A percentile compares a stretch with the other conserved stretches of the same genome.
phyloP scores from a whole-genome alignment of 2,888 invertebrate genomes.

The Caenorhabditis sp. region DNA sequence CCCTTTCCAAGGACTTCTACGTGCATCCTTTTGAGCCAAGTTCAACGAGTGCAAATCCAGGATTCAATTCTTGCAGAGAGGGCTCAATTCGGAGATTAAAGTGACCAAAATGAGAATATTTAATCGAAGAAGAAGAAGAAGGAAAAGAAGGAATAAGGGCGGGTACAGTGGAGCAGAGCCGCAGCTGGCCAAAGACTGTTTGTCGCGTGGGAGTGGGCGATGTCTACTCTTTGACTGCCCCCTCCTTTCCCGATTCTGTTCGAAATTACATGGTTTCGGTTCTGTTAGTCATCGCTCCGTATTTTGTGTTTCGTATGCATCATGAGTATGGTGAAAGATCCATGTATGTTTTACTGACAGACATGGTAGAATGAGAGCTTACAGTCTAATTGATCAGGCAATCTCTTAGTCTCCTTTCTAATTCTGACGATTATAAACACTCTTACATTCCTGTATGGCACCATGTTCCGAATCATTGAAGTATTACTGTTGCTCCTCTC shows the following conservation, averaged over 20 bases:
- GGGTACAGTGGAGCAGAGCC: not conserved
- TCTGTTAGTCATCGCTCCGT: not conserved
- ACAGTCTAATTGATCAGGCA: no score
- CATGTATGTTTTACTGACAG: no score
- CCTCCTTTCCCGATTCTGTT: not conserved
- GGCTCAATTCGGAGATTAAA: not conserved
- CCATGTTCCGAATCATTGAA: no score
- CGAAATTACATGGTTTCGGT: constrained; percentile 10
- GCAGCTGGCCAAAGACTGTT: constrained; percentile 30
- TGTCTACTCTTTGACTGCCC: constrained; percentile 12
- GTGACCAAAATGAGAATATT: not conserved
- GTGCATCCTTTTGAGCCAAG: not conserved
- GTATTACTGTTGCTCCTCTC: no score
- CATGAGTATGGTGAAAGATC: no score
- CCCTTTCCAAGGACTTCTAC: no score
- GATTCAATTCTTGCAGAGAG: no score
- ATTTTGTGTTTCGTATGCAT: not conserved
- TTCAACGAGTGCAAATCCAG: not conserved
- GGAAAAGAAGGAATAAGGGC: no score
- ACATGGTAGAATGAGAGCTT: no score
- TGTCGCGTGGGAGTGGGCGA: constrained; percentile 20
- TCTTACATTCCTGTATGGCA: no score
- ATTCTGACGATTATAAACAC: no score
- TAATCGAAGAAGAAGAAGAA: not conserved
- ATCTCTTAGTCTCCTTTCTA: no score